These are phyloP conservation scores for Alentia gelatinosa DNA, from an alignment of 2,888 invertebrate genomes.

Conservation along the genomic window DNA sequence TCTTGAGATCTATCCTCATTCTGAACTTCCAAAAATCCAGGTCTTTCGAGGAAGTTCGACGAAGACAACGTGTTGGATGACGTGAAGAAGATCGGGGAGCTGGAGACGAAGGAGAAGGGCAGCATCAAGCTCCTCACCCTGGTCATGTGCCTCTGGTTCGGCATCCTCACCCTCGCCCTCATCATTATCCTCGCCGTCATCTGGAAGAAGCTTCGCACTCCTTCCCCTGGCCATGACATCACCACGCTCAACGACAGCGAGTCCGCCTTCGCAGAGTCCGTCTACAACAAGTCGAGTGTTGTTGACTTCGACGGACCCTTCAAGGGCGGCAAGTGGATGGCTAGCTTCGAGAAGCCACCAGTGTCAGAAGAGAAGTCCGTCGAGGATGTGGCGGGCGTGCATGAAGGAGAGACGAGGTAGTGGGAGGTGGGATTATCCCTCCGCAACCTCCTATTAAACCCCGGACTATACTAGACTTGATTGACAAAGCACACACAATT, in stretches of 20 bases:
- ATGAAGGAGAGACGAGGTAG: not conserved
- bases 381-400: not conserved
- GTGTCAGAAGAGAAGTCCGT: not conserved
- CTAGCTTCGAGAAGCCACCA: not conserved
- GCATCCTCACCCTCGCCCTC: slow-evolving; percentile 59
- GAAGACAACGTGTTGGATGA: slow-evolving; percentile 37
- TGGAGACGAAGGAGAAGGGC: slow-evolving; percentile 11
- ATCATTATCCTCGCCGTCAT: slow-evolving; percentile 61
- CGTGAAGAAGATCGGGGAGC: slow-evolving; percentile 28
- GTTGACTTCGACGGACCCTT: slow-evolving; percentile 47
- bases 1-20: not conserved
- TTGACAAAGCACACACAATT: too few species aligned
- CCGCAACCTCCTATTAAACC: too few species aligned
- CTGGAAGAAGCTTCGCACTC: slow-evolving; percentile 56
- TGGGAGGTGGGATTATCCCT: too few species aligned
- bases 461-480: too few species aligned
- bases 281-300: slow-evolving; percentile 45
- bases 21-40: slow-evolving; percentile 32
- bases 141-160: slow-evolving; percentile 60
- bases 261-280: slow-evolving; percentile 53
- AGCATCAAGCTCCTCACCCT: slow-evolving; percentile 55
- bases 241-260: slow-evolving; percentile 54
- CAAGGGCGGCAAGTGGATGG: slow-evolving; percentile 19
- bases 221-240: slow-evolving; percentile 50
- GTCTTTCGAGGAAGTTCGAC: slow-evolving; percentile 45